Percentiles rank a stretch among this genome's conserved stretches.
phyloP scores from a whole-genome alignment of 2,113 vertebrate species.

The Zingel zingel region DNA sequence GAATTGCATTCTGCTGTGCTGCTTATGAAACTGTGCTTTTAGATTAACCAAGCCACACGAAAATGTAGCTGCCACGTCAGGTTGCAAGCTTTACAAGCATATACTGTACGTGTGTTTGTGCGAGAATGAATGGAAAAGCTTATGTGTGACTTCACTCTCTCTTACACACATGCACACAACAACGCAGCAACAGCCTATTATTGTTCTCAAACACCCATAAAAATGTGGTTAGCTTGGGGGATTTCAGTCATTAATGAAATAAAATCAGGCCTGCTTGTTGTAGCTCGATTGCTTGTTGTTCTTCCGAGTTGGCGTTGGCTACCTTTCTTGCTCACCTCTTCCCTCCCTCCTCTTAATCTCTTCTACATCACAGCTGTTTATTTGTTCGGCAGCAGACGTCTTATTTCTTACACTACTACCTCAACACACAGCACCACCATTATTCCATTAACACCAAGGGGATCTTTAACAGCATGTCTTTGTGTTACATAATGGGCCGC shows the following conservation, averaged over 20 bases:
- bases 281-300: conserved; percentile 56
- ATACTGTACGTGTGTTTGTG: conserved; percentile 16
- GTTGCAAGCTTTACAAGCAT: background rate
- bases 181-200: conserved; percentile 48
- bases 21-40: background rate
- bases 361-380: conserved; percentile 58
- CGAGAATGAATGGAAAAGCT: conserved; percentile 30
- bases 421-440: conserved; percentile 53
- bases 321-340: conserved; percentile 26
- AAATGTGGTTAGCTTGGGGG: conserved; percentile 49
- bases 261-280: conserved; percentile 54
- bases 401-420: conserved; percentile 61
- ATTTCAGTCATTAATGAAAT: conserved; percentile 64
- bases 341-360: conserved; percentile 42
- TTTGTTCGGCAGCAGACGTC: conserved; percentile 63
- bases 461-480: conserved; percentile 56
- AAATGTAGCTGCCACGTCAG: background rate
- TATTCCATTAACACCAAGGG: conserved; percentile 59
- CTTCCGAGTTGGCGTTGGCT: conserved; percentile 36
- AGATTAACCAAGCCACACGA: background rate
- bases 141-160: conserved; percentile 6
- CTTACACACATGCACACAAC: conserved; percentile 19
- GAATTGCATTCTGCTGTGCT: background rate
- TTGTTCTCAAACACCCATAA: conserved; percentile 66
- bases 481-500: conserved; percentile 66